A percentile compares a stretch with the other conserved stretches of the same genome.
Evolutionary conservation across 2,888 invertebrate species (phyloP).

Genomic region (Xestia xanthographa): DNA sequence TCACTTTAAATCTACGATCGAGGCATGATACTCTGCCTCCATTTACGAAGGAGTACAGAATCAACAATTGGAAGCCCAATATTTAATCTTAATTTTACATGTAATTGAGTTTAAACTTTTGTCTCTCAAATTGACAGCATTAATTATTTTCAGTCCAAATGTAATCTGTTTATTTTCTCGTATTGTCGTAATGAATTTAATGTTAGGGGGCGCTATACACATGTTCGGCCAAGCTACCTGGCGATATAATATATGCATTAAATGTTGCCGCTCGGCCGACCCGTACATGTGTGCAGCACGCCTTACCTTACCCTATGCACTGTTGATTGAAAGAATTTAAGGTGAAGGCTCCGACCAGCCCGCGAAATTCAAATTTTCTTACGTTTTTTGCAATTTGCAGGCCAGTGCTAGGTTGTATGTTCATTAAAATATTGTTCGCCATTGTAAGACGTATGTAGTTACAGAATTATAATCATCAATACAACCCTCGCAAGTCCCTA

Average conservation of each 20-base stretch:
- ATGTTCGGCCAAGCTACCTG: background rate
- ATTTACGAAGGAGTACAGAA: background rate
- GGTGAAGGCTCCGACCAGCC: no score
- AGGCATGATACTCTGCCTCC: background rate
- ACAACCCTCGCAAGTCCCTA: no score
- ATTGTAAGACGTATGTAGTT: no score
- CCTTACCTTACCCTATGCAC: slow-evolving; percentile 37
- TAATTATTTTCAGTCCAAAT: background rate
- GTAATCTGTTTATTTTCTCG: slow-evolving; percentile 26
- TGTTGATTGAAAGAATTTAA: slow-evolving; percentile 40
- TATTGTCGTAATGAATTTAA: slow-evolving; percentile 45
- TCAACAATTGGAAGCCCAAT: slow-evolving; percentile 38
- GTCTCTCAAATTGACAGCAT: background rate
- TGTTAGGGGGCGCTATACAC: background rate
- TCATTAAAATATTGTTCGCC: no score
- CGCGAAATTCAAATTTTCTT: no score
- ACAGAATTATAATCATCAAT: no score
- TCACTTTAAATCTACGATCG: slow-evolving; percentile 14
- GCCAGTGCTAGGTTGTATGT: no score
- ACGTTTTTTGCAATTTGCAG: no score
- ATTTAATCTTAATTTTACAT: slow-evolving; percentile 8
- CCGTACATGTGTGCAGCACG: background rate
- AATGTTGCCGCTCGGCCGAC: background rate
- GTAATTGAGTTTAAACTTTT: slow-evolving; percentile 1
- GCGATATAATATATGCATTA: background rate